These are phyloP conservation scores for Himalopsyche japonica DNA, from an alignment of 2,888 invertebrate genomes.

Conservation along the genomic window DNA sequence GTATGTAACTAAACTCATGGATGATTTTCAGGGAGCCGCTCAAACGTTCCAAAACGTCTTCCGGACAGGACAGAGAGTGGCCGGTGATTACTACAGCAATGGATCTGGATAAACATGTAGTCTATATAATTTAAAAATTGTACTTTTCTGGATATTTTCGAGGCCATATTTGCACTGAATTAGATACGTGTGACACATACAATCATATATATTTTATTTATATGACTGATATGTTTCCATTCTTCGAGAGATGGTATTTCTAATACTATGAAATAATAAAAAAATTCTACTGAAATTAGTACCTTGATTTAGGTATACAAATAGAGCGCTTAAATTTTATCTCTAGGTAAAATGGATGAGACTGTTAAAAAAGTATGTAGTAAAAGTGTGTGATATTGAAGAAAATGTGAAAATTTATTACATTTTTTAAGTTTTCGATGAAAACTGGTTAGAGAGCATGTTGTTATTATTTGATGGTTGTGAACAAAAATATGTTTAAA, in stretches of 20 bases:
- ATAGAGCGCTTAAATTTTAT: neutral
- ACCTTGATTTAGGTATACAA: neutral
- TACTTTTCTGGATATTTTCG: constrained; percentile 3
- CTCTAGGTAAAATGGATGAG: neutral
- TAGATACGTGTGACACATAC: neutral
- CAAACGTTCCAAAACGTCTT: constrained; percentile 71
- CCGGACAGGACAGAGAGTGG: constrained; percentile 59
- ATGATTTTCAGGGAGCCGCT: constrained; percentile 66
- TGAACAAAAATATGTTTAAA: neutral
- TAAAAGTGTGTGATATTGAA: neutral
- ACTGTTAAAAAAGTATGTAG: neutral
- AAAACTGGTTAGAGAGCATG: neutral
- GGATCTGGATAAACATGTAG: constrained; percentile 50
- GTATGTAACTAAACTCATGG: neutral
- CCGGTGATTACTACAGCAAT: constrained; percentile 55
- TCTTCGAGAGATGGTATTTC: neutral
- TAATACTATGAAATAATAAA: neutral
- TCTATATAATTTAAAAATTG: neutral
- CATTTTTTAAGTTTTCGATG: neutral
- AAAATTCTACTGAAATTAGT: neutral
- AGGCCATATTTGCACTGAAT: neutral
- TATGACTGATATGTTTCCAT: neutral
- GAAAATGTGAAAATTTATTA: neutral
- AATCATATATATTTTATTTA: neutral
- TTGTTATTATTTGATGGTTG: neutral